Conservation (phyloP, 2,888 invertebrate species). For the Acanthococcus lagerstroemiae region DNA sequence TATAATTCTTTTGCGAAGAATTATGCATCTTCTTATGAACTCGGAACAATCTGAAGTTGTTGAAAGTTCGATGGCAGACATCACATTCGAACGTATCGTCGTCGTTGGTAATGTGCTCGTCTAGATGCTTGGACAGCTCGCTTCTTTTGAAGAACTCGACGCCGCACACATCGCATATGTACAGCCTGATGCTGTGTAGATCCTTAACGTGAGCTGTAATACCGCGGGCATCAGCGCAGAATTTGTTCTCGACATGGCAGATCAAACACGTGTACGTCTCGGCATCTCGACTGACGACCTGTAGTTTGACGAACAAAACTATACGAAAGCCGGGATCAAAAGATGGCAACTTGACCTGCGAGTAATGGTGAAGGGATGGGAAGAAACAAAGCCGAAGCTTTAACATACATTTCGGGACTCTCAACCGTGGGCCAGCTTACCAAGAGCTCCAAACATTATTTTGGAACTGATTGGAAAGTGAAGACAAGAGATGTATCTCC, state of each 20-base stretch:
- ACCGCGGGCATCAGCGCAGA: slow-evolving; percentile 48
- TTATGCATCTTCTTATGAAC: slow-evolving; percentile 57
- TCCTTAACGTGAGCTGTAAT: slow-evolving; percentile 54
- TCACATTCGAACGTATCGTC: slow-evolving; percentile 56
- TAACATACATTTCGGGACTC: too few relatives aligned
- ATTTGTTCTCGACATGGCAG: slow-evolving; percentile 43
- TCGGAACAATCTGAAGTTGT: slow-evolving; percentile 50
- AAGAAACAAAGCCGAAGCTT: too few relatives aligned
- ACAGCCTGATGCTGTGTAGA: slow-evolving; percentile 52
- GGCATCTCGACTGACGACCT: slow-evolving; percentile 41
- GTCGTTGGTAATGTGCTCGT: slow-evolving; percentile 52
- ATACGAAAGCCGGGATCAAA: too few relatives aligned
- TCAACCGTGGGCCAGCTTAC: too few relatives aligned
- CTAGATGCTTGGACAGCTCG: slow-evolving; percentile 46
- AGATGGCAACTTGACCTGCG: background rate
- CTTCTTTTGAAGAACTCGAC: slow-evolving; percentile 51
- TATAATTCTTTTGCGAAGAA: slow-evolving; percentile 52
- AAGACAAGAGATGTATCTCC: too few relatives aligned
- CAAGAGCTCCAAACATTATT: too few relatives aligned
- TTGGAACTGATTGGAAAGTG: too few relatives aligned
- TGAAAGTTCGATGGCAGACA: slow-evolving; percentile 52
- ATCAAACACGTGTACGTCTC: slow-evolving; percentile 49
- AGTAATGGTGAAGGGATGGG: background rate
- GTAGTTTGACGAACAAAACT: slow-evolving; percentile 12
- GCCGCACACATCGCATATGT: slow-evolving; percentile 62